A percentile compares a stretch with the other conserved stretches of the same genome.
phyloP scores from a whole-genome alignment of 1,140 invertebrate species.

The Mactra quadrangularis region DNA sequence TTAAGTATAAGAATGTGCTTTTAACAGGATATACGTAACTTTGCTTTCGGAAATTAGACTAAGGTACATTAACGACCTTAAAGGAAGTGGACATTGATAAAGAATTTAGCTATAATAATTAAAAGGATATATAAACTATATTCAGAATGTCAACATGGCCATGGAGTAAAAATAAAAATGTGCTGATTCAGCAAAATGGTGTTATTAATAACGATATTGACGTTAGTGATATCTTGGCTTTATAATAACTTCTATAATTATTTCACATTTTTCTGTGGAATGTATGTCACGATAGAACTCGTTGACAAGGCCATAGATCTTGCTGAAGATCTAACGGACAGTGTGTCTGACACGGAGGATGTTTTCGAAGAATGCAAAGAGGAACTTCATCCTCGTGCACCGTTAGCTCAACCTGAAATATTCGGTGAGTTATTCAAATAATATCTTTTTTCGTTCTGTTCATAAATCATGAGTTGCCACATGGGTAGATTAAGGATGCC shows the following conservation, averaged over 20 bases:
- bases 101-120: too few relatives aligned
- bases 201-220: constrained; percentile 19
- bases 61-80: too few relatives aligned
- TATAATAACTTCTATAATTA: constrained; percentile 57
- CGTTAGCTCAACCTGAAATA: constrained; percentile 26
- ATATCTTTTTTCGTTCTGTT: too few relatives aligned
- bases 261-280: constrained; percentile 59
- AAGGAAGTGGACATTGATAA: too few relatives aligned
- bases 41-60: too few relatives aligned
- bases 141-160: too few relatives aligned
- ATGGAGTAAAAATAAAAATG: too few relatives aligned
- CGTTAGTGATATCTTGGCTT: constrained; percentile 38
- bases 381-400: constrained; percentile 31
- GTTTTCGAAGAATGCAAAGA: constrained; percentile 53
- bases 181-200: constrained; percentile 11
- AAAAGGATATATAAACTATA: too few relatives aligned
- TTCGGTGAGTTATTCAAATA: constrained; percentile 42
- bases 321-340: constrained; percentile 4
- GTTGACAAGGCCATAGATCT: constrained; percentile 20
- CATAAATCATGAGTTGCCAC: too few relatives aligned
- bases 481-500: too few relatives aligned
- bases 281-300: constrained; percentile 47
- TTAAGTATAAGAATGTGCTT: too few relatives aligned
- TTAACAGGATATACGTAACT: too few relatives aligned
- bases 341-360: constrained; percentile 42